These are phyloP conservation scores for Odontothrips loti DNA, from an alignment of 2,888 invertebrate species.

Conservation along the genomic window DNA sequence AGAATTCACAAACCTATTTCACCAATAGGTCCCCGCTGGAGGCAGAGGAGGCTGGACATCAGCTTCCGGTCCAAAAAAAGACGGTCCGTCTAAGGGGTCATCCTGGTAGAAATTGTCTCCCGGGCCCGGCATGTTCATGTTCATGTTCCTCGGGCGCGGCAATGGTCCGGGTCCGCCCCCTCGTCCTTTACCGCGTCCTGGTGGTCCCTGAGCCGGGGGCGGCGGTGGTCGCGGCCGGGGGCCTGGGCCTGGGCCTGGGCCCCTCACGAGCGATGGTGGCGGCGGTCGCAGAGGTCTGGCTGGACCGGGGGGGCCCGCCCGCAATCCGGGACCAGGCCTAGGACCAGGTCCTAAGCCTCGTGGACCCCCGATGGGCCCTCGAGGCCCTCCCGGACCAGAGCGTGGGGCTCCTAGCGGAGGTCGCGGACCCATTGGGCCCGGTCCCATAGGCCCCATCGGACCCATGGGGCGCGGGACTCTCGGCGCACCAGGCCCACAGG, in stretches of 20 bases:
- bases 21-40: background rate
- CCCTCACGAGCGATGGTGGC: background rate
- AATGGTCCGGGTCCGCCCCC: background rate
- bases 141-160: background rate
- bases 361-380: background rate
- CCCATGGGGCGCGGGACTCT: background rate
- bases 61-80: slow-evolving; percentile 1
- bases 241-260: background rate
- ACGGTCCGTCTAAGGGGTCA: background rate
- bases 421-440: background rate
- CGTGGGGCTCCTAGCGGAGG: background rate
- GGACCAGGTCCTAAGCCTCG: background rate
- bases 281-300: background rate
- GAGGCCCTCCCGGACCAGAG: background rate
- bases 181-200: background rate
- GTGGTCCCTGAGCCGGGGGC: background rate
- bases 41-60: background rate
- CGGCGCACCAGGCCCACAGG: background rate
- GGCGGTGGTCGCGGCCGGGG: background rate
- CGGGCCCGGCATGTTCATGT: background rate
- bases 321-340: background rate
- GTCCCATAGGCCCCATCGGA: background rate
- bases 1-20: background rate
- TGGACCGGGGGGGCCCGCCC: background rate
- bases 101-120: slow-evolving; percentile 15